Base-by-base conservation (phyloP, 2,113 vertebrate genomes). In the Saguinus midas region DNA sequence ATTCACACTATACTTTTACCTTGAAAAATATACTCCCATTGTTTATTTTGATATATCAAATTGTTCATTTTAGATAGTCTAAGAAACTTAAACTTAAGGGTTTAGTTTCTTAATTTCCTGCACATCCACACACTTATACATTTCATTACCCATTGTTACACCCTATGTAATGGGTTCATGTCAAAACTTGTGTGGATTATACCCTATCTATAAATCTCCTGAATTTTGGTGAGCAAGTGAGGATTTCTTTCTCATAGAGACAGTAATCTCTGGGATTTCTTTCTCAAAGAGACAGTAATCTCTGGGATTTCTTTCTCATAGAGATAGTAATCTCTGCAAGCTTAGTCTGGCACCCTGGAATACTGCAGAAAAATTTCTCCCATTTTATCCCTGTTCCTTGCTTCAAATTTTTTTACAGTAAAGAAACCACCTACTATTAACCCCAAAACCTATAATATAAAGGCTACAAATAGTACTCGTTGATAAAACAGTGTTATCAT, bases 71-170 rank as follows among this genome's bases (percentile, higher is more conserved):
- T 78, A 6, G 21, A 48, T 32, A 21, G 14, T 40, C 32, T 61
- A 70, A 64, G 61, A 64, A 64, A 64, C 61, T 32, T 64, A 64
- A 27, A 64, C 61, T 64, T 64, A 32, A 75, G 3, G 8, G 40
- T 90, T 75, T 58, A 86, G 35, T 43, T 52, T 52, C 23, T 81
- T 23, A 95, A 78, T 27, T 87, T 18, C 37, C 50, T 90, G 20
- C 0, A 23, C 7, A 18, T 76, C 4, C 20, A 27, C 20, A 16
- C 10, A 37, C 4, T 11, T 2, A 20, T 3, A 29, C 1, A 58
- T 48, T 27, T 23, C 1, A 1, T 61, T 48, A 57, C 55, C 8
- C 12, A 29, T 11, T 45, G 18, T 37, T 6, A 81, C 6, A 70
- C 10, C 40, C 32, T 35, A 14, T 23, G 17, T 29, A n/a, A 48